phyloP scores from a whole-genome alignment of 2,888 invertebrate species.

The Podabrus alpinus region DNA sequence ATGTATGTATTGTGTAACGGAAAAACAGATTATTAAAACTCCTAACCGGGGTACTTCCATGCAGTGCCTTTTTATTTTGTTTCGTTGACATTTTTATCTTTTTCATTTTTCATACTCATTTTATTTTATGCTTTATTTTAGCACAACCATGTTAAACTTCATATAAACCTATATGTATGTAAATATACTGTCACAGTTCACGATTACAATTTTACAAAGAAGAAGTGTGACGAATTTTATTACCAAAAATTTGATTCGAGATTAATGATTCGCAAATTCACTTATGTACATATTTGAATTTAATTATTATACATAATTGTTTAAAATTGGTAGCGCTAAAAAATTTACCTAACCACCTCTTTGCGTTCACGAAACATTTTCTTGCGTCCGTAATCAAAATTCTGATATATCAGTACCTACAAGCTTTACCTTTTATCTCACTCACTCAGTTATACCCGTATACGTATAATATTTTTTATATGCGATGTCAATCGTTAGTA shows the following conservation, averaged over 20 bases:
- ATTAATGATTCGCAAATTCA: not conserved
- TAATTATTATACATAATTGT: not conserved
- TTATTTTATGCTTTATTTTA: conserved; percentile 11
- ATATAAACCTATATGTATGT: conserved; percentile 13
- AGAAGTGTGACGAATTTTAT: not conserved
- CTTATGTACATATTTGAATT: not conserved
- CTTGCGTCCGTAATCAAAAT: no score
- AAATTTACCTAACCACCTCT: no score
- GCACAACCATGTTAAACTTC: conserved; percentile 10
- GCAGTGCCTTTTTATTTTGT: conserved; percentile 10
- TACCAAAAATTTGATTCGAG: not conserved
- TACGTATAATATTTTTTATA: no score
- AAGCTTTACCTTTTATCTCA: no score
- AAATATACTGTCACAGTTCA: conserved; percentile 7
- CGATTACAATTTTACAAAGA: conserved; percentile 3
- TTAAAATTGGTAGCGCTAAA: no score
- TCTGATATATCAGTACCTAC: no score
- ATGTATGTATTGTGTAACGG: conserved; percentile 3
- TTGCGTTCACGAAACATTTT: no score
- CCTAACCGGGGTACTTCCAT: conserved; percentile 9
- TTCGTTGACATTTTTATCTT: conserved; percentile 15
- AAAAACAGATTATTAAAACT: conserved; percentile 23
- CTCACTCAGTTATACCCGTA: no score
- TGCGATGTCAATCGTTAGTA: no score
- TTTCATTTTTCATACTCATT: conserved; percentile 17